Evolutionary conservation across 2,113 vertebrate species (phyloP).

Genomic region (Xyliphius kryptos): DNA sequence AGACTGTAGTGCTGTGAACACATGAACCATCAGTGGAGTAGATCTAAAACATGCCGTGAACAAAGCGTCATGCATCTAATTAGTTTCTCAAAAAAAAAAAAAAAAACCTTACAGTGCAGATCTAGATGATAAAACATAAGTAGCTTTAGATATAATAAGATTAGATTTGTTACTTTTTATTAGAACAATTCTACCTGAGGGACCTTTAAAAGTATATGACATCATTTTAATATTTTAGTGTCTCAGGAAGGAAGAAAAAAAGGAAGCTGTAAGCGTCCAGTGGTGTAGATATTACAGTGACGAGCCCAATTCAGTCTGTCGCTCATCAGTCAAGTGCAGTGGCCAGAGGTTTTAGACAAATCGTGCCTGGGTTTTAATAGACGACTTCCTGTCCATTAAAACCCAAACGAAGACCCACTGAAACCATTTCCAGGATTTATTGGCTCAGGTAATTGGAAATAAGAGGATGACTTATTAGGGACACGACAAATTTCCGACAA

Average conservation of each 20-base stretch:
- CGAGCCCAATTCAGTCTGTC: slow-evolving; percentile 66
- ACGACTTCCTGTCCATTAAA: slow-evolving; percentile 74
- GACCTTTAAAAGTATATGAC: slow-evolving; percentile 58
- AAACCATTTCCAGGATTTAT: slow-evolving; percentile 66
- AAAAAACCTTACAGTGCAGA: no score
- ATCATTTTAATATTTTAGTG: slow-evolving; percentile 70
- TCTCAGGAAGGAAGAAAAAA: slow-evolving; percentile 46
- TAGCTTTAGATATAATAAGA: slow-evolving; percentile 45
- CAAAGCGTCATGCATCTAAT: no score
- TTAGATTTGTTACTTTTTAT: slow-evolving; percentile 49
- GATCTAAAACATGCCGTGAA: no score
- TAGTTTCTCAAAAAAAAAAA: no score
- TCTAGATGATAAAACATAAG: no score
- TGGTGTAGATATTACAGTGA: slow-evolving; percentile 60
- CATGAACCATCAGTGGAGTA: no score
- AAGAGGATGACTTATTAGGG: slow-evolving; percentile 57
- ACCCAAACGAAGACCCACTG: slow-evolving; percentile 59
- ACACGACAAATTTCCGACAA: slow-evolving; percentile 59
- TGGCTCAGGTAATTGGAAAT: slow-evolving; percentile 71
- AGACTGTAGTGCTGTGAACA: no score
- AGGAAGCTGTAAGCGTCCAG: slow-evolving; percentile 37
- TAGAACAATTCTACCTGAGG: slow-evolving; percentile 49
- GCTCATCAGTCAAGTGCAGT: slow-evolving; percentile 50
- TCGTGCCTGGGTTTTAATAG: slow-evolving; percentile 60
- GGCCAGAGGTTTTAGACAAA: slow-evolving; percentile 51